Percentiles rank a stretch among this genome's conserved stretches.
Evolutionary conservation across 2,797 vertebrate genomes (phyloP).

Genomic region (Megalops cyprinoides): DNA sequence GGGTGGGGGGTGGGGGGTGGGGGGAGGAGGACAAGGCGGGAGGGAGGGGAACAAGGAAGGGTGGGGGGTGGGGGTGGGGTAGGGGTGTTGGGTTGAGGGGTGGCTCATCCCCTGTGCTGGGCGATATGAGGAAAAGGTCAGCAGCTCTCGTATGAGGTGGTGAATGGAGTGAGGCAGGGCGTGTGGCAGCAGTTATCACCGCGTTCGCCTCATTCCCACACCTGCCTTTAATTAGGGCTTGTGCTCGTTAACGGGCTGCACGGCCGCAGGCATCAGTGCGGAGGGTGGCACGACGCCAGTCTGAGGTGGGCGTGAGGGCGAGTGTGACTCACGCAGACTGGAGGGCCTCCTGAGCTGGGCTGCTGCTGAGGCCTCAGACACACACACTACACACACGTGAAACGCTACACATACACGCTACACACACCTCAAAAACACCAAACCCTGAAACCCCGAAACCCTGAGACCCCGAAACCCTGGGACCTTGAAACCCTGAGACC

Average conservation of each 20-base stretch:
- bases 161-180: not conserved
- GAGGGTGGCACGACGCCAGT: not conserved
- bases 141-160: not conserved
- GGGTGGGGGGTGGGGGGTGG: too few relatives aligned
- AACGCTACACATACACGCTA: too few relatives aligned
- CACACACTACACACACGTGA: too few relatives aligned
- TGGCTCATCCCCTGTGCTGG: not conserved
- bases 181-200: not conserved
- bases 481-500: too few relatives aligned
- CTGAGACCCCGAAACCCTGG: too few relatives aligned
- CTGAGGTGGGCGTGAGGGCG: not conserved
- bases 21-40: not conserved
- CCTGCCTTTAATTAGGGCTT: not conserved
- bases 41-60: not conserved
- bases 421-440: too few relatives aligned
- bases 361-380: too few relatives aligned
- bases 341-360: not conserved
- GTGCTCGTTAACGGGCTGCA: not conserved
- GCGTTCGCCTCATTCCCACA: too few relatives aligned
- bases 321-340: not conserved
- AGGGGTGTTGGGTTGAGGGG: too few relatives aligned
- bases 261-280: not conserved
- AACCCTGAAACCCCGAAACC: too few relatives aligned
- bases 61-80: not conserved
- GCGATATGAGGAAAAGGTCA: not conserved